These are phyloP conservation scores for Quadroppia sp. DNA, from an alignment of 2,888 invertebrate species.

Conservation along the genomic window DNA sequence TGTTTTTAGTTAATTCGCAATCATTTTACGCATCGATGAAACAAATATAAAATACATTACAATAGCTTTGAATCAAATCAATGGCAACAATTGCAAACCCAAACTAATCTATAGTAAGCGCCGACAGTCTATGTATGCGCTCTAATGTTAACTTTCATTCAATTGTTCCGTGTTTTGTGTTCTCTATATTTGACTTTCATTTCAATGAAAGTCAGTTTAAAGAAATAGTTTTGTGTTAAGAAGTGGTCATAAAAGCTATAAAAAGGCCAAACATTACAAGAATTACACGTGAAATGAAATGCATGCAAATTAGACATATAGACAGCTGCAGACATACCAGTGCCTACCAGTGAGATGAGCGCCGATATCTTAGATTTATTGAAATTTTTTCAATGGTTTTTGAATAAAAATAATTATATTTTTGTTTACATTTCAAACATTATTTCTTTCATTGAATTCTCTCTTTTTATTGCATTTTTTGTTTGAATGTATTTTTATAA, in stretches of 20 bases:
- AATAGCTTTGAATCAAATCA: neutral
- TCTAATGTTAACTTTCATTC: neutral
- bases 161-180: neutral
- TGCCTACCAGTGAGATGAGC: neutral
- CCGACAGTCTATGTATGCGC: neutral
- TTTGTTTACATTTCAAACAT: neutral
- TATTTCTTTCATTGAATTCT: constrained; percentile 12
- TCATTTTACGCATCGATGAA: constrained; percentile 18
- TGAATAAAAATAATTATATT: neutral
- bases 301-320: constrained; percentile 21
- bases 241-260: constrained; percentile 7
- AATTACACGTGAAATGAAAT: constrained; percentile 23
- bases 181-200: constrained; percentile 16
- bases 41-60: constrained; percentile 7
- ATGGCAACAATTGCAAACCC: neutral
- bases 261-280: constrained; percentile 21
- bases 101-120: neutral
- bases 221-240: neutral
- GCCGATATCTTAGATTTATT: constrained; percentile 19
- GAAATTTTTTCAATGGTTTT: constrained; percentile 16
- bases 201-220: neutral
- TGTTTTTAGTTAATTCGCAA: constrained; percentile 17
- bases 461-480: neutral
- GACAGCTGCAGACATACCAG: constrained; percentile 30
- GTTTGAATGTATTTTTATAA: neutral